Percentiles rank a stretch among this genome's conserved stretches.
Conservation (phyloP, 2,888 invertebrate species). For the Allolobophora icterica region DNA sequence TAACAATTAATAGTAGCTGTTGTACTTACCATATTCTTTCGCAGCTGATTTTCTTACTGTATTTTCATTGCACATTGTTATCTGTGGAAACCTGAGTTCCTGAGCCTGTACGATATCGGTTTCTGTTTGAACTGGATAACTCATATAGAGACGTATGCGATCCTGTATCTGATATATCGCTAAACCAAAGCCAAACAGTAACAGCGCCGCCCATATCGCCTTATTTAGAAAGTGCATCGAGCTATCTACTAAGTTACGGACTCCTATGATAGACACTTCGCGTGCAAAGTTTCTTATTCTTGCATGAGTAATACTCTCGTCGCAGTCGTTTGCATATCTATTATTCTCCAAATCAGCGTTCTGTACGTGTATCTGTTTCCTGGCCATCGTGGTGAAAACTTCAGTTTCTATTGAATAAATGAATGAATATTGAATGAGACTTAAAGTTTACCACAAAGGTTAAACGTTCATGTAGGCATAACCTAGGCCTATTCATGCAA, state of each 20-base stretch:
- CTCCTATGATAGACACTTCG: background rate
- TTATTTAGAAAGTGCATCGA: background rate
- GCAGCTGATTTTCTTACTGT: background rate
- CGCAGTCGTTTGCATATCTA: background rate
- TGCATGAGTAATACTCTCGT: background rate
- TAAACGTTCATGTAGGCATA: too few species aligned
- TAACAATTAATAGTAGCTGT: background rate
- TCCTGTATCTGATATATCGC: slow-evolving; percentile 5
- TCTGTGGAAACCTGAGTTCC: background rate
- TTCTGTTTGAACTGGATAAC: background rate
- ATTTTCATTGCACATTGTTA: slow-evolving; percentile 4
- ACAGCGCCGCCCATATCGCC: background rate
- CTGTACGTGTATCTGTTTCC: background rate
- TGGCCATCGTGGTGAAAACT: background rate
- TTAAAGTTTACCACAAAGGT: background rate
- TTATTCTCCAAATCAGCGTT: background rate
- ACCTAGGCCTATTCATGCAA: too few species aligned
- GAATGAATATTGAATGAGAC: too few species aligned
- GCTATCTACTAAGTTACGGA: background rate
- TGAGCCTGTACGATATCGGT: background rate
- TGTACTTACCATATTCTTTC: background rate
- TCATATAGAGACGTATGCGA: background rate
- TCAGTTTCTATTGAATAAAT: background rate
- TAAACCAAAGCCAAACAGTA: background rate
- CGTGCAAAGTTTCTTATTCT: background rate